These are phyloP conservation scores for Petrocephalus zakoni DNA, from an alignment of 2,113 vertebrate genomes.

Conservation along the genomic window DNA sequence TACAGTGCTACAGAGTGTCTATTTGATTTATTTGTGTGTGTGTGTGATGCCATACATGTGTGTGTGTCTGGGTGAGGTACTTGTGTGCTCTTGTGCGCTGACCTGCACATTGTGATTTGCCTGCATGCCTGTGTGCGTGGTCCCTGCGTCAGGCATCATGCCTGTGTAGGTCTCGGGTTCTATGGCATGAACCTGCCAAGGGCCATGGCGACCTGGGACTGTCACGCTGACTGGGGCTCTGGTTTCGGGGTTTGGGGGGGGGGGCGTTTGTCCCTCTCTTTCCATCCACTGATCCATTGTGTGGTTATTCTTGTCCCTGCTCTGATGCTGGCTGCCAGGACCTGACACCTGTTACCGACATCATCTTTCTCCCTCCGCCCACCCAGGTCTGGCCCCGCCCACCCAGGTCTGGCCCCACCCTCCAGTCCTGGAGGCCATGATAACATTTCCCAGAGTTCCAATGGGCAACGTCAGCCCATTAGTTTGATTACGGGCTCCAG, in stretches of 20 bases:
- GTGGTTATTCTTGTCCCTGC: slow-evolving; percentile 53
- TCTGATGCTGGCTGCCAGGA: slow-evolving; percentile 38
- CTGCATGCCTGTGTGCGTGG: not conserved
- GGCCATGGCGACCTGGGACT: not conserved
- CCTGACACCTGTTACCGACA: slow-evolving; percentile 56
- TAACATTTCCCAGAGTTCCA: not conserved
- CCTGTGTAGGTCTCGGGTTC: not conserved
- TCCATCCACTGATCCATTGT: slow-evolving; percentile 57
- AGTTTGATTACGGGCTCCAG: not conserved
- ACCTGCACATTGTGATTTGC: not conserved
- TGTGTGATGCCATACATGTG: not conserved
- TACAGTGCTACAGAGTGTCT: not conserved
- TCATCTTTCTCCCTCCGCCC: slow-evolving; percentile 32
- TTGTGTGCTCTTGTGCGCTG: not conserved
- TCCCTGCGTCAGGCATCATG: not conserved
- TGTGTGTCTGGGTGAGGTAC: not conserved
- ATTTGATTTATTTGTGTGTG: not conserved
- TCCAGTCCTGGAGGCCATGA: not conserved
- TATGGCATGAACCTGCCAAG: not conserved
- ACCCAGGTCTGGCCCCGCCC: slow-evolving; percentile 9
- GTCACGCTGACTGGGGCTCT: not conserved
- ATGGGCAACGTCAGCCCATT: not conserved
- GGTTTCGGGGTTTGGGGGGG: slow-evolving; percentile 45
- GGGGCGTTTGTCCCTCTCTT: slow-evolving; percentile 39
- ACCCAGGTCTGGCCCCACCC: slow-evolving; percentile 23